Evolutionary conservation across 1,140 invertebrate genomes (phyloP).

Genomic region (Cydia strobilella): DNA sequence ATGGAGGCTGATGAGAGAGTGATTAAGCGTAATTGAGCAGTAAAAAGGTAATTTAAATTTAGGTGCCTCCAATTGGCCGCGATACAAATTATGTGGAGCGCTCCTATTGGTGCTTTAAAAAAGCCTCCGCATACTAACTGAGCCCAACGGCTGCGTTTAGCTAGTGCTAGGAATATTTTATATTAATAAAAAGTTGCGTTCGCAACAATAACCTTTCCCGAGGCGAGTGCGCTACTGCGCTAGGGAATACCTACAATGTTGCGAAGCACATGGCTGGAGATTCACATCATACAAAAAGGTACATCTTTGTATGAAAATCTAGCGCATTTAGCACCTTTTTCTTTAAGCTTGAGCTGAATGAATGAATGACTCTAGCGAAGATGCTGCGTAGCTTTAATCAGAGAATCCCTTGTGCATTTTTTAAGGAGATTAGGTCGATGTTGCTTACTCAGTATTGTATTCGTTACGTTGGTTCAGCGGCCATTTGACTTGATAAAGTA

Average conservation of each 20-base stretch:
- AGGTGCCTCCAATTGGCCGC: too few relatives aligned
- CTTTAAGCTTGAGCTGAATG: background rate
- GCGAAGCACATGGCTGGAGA: background rate
- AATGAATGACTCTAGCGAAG: background rate
- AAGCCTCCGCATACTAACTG: too few relatives aligned
- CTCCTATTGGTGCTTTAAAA: too few relatives aligned
- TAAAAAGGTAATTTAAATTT: too few relatives aligned
- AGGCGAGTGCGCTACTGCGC: too few relatives aligned
- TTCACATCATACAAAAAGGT: background rate
- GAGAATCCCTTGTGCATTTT: conserved; percentile 3
- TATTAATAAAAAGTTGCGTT: too few relatives aligned
- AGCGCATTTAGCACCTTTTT: background rate
- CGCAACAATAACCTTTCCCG: too few relatives aligned
- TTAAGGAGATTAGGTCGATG: conserved; percentile 13
- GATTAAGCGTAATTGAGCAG: too few relatives aligned
- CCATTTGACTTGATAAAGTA: background rate
- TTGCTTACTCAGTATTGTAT: conserved; percentile 3
- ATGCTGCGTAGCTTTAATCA: conserved; percentile 13
- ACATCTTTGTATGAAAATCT: background rate
- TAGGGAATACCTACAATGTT: background rate
- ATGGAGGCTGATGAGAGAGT: too few relatives aligned
- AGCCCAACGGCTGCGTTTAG: too few relatives aligned
- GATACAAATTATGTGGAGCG: too few relatives aligned
- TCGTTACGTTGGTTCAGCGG: background rate
- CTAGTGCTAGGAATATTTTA: too few relatives aligned